Evolutionary conservation across 2,888 invertebrate genomes (phyloP).

Genomic region (Cyaniris semiargus): DNA sequence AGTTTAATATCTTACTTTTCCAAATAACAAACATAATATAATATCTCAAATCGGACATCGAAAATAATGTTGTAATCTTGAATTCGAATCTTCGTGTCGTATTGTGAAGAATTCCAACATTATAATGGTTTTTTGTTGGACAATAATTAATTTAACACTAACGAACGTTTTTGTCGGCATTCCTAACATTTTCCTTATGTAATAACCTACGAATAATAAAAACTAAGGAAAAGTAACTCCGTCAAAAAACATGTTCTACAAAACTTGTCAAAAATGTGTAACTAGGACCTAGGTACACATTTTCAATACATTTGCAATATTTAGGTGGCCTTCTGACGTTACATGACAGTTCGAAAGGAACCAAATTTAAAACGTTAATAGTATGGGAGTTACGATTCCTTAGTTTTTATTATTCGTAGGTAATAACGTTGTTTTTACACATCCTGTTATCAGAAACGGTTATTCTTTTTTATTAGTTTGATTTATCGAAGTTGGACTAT

Average conservation of each 20-base stretch:
- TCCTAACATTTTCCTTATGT: conserved; percentile 7
- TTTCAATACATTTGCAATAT: too few species aligned
- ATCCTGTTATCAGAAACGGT: not conserved
- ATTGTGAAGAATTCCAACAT: not conserved
- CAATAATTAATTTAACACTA: not conserved
- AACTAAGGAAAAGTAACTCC: too few species aligned
- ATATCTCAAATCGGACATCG: not conserved
- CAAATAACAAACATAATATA: not conserved
- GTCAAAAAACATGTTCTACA: too few species aligned
- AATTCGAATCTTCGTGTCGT: not conserved
- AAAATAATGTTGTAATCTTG: not conserved
- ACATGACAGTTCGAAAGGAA: too few species aligned
- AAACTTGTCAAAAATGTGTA: too few species aligned
- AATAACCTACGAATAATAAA: too few species aligned
- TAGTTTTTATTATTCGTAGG: too few species aligned
- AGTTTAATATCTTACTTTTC: too few species aligned
- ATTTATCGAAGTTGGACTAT: not conserved
- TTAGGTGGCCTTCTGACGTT: too few species aligned
- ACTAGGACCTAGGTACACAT: too few species aligned
- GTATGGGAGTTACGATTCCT: too few species aligned
- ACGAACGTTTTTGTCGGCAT: not conserved
- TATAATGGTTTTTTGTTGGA: not conserved
- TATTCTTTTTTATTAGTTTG: not conserved
- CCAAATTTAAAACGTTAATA: too few species aligned
- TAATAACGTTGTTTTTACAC: conserved; percentile 9